Percentiles rank a stretch among this genome's conserved stretches.
phyloP scores from a whole-genome alignment of 2,113 vertebrate species.

The Thymallus thymallus region DNA sequence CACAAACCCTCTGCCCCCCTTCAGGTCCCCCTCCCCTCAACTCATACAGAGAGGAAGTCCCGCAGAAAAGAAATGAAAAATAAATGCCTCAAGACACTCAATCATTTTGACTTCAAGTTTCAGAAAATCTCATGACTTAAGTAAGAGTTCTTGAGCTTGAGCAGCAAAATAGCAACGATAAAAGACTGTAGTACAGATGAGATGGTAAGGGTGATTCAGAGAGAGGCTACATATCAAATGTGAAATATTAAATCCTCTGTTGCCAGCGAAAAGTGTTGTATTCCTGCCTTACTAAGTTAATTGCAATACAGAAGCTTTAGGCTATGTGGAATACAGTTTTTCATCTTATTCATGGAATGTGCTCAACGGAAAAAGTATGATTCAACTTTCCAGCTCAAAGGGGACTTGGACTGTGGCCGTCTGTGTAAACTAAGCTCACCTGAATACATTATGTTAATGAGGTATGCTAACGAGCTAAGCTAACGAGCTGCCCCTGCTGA shows the following conservation, averaged over 20 bases:
- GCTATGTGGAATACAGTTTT: background rate
- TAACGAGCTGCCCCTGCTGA: conserved; percentile 63
- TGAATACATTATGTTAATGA: conserved; percentile 73
- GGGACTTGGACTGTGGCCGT: conserved; percentile 45
- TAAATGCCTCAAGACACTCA: background rate
- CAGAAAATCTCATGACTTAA: no score
- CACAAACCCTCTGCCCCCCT: conserved; percentile 33
- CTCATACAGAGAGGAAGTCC: background rate
- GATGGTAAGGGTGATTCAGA: conserved; percentile 9
- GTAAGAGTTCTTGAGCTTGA: no score
- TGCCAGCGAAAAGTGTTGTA: conserved; percentile 24
- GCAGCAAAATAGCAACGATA: no score
- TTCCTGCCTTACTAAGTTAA: conserved; percentile 13
- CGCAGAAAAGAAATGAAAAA: background rate
- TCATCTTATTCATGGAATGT: background rate
- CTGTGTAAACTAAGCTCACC: conserved; percentile 58
- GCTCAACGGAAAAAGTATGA: conserved; percentile 1
- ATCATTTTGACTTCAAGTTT: no score
- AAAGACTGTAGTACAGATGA: no score
- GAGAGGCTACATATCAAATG: conserved; percentile 41
- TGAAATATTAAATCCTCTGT: conserved; percentile 3
- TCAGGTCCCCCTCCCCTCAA: background rate
- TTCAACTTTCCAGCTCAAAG: no score
- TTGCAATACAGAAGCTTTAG: conserved; percentile 18
- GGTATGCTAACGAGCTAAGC: conserved; percentile 38